phyloP scores from a whole-genome alignment of 2,888 invertebrate species.

The Opisthograptis luteolata region DNA sequence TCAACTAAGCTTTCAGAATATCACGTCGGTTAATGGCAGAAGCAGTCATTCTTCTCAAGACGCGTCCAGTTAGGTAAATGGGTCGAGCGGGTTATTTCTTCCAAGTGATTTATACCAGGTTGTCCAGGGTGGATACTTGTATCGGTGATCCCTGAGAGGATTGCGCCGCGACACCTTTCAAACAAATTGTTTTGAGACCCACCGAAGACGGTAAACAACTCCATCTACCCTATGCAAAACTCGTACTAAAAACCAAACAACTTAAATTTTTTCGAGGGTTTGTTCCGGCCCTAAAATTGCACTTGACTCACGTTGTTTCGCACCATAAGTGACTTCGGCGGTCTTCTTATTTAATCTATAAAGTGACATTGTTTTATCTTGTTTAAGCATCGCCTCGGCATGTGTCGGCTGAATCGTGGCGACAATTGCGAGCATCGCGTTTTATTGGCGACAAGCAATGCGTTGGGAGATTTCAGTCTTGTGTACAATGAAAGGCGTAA shows the following conservation, averaged over 20 bases:
- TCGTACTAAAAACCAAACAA: conserved; percentile 68
- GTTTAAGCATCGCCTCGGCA: conserved; percentile 43
- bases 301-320: conserved; percentile 55
- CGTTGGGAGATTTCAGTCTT: conserved; percentile 31
- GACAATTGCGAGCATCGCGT: conserved; percentile 27
- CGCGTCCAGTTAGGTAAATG: conserved; percentile 66
- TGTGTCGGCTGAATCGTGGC: conserved; percentile 27
- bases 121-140: conserved; percentile 64
- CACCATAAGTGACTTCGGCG: conserved; percentile 56
- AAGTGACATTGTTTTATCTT: conserved; percentile 59
- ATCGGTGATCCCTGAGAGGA: conserved; percentile 75
- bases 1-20: conserved; percentile 54
- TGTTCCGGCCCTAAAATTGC: conserved; percentile 64
- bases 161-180: conserved; percentile 82
- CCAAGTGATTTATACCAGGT: conserved; percentile 72
- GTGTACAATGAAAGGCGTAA: conserved; percentile 25
- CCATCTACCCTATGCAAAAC: conserved; percentile 78
- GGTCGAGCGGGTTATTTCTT: conserved; percentile 64
- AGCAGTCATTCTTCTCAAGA: conserved; percentile 55
- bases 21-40: conserved; percentile 44
- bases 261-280: conserved; percentile 65
- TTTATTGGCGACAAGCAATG: conserved; percentile 25
- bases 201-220: conserved; percentile 75
- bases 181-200: conserved; percentile 82
- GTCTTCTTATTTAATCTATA: conserved; percentile 65